Evolutionary conservation across 2,797 vertebrate genomes (phyloP).

Genomic region (Anolis apletophallus): DNA sequence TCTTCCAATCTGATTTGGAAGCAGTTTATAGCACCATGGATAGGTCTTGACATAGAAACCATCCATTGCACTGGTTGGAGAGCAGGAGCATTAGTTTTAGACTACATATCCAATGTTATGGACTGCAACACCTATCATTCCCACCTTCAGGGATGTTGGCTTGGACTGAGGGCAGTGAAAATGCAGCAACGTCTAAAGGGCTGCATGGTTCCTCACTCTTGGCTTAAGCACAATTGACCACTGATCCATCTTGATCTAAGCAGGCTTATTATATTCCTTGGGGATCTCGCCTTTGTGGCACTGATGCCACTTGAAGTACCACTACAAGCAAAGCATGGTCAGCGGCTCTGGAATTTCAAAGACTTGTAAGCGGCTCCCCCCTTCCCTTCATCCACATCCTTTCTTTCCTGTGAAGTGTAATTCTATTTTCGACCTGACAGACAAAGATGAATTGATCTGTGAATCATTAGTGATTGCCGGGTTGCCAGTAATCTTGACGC

Average conservation of each 20-base stretch:
- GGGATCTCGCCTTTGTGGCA: neutral
- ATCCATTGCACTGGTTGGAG: too few relatives aligned
- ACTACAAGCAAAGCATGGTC: neutral
- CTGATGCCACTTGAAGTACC: neutral
- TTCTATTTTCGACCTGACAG: conserved; percentile 22
- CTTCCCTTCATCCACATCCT: neutral
- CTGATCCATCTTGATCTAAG: neutral
- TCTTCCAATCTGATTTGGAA: too few relatives aligned
- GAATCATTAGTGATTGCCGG: conserved; percentile 38
- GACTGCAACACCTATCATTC: too few relatives aligned
- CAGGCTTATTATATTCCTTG: neutral
- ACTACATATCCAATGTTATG: too few relatives aligned
- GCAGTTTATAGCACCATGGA: too few relatives aligned
- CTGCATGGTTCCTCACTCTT: neutral
- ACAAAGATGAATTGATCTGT: conserved; percentile 36
- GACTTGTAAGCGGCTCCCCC: neutral
- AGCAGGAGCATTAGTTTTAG: too few relatives aligned
- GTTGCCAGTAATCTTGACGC: conserved; percentile 34
- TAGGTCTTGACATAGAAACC: too few relatives aligned
- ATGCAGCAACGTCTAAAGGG: neutral
- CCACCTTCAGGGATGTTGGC: too few relatives aligned
- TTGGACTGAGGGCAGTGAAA: neutral
- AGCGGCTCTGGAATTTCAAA: neutral
- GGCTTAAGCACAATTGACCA: neutral
- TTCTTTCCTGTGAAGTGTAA: conserved; percentile 28